Evolutionary conservation across 2,113 vertebrate genomes (phyloP).

Genomic region (Typhlomys cinereus): DNA sequence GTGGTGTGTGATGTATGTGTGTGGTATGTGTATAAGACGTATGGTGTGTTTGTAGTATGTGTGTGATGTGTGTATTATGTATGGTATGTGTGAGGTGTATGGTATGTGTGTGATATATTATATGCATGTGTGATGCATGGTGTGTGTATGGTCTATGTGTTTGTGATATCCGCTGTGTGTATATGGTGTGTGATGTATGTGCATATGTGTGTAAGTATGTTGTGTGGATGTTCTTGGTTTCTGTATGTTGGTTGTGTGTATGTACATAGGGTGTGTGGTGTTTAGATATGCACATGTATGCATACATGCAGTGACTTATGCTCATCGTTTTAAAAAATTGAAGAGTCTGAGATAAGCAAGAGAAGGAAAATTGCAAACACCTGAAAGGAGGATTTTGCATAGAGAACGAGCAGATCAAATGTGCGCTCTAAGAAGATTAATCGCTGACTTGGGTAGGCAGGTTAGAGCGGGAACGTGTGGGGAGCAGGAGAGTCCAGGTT

Average conservation of each 20-base stretch:
- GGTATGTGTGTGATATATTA: too few species aligned
- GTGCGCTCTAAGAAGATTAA: constrained; percentile 75
- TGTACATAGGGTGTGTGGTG: not conserved
- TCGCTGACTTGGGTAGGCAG: constrained; percentile 66
- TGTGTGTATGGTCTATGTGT: too few species aligned
- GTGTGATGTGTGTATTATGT: too few species aligned
- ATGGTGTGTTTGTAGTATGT: too few species aligned
- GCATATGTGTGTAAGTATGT: not conserved
- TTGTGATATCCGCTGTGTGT: too few species aligned
- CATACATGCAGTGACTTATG: not conserved
- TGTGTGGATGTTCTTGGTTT: too few species aligned
- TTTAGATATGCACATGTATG: not conserved
- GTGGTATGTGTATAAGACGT: too few species aligned
- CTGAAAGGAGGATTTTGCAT: constrained; percentile 75
- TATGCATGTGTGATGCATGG: too few species aligned
- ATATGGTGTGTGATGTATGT: not conserved
- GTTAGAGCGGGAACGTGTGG: constrained; percentile 63
- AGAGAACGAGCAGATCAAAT: constrained; percentile 72
- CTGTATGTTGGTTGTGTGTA: too few species aligned
- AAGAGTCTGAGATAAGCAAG: constrained; percentile 60
- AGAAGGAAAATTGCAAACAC: constrained; percentile 73
- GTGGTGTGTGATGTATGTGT: too few species aligned
- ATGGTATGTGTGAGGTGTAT: too few species aligned
- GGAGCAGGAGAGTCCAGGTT: constrained; percentile 71
- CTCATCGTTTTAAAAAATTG: constrained; percentile 48